Conservation (phyloP, 2,113 vertebrate genomes). For the Cricetomys ansorgei region DNA sequence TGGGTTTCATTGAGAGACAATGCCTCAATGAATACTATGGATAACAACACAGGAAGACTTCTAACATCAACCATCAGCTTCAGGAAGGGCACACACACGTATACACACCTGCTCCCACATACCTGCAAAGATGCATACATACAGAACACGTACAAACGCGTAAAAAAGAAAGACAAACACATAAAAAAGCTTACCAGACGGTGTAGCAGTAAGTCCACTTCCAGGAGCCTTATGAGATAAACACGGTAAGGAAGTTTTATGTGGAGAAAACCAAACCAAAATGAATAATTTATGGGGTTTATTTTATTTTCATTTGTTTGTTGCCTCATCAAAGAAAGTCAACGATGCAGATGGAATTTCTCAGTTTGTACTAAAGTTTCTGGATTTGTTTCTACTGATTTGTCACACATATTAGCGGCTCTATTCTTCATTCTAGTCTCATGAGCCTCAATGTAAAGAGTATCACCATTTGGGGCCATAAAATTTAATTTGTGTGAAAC, state of each 20-base stretch:
- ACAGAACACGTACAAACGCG: not conserved
- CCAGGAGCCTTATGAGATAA: not conserved
- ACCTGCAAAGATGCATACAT: not conserved
- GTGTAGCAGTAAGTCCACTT: no score
- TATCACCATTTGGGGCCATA: not conserved
- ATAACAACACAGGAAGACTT: not conserved
- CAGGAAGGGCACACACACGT: not conserved
- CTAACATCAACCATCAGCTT: not conserved
- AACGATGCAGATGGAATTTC: not conserved
- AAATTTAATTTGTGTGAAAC: not conserved
- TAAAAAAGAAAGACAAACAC: not conserved
- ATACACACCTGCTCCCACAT: not conserved
- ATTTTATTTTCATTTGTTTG: constrained; percentile 5
- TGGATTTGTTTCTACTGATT: not conserved
- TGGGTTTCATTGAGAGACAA: not conserved
- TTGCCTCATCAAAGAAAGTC: not conserved
- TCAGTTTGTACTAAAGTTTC: not conserved
- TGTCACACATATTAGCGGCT: not conserved
- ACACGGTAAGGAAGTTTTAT: not conserved
- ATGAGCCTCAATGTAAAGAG: not conserved
- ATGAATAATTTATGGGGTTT: not conserved
- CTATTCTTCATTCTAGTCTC: not conserved
- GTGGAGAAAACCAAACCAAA: not conserved
- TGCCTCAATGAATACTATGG: not conserved
- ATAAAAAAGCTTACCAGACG: not conserved